These are phyloP conservation scores for Peromyscus polionotus DNA, from an alignment of 2,113 vertebrate species.

Conservation along the genomic window DNA sequence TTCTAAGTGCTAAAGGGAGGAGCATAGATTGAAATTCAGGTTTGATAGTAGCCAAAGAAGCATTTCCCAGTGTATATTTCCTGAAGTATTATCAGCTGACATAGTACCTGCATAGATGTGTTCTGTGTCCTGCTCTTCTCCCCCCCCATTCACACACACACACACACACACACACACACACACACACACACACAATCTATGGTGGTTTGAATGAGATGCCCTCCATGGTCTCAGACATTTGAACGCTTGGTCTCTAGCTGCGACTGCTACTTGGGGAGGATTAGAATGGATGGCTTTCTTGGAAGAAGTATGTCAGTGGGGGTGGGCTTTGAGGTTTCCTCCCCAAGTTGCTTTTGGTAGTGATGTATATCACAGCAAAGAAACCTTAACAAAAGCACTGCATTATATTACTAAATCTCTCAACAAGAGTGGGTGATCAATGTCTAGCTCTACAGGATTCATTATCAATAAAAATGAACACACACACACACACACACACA, in stretches of 20 bases:
- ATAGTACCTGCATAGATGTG: not conserved
- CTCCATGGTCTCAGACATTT: not conserved
- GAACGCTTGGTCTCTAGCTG: not conserved
- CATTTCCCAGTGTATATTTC: not conserved
- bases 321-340: not conserved
- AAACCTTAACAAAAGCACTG: not conserved
- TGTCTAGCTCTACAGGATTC: not conserved
- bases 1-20: not conserved
- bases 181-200: not conserved
- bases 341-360: not conserved
- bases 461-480: constrained; percentile 29
- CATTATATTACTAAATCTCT: not conserved
- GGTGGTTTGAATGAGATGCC: not conserved
- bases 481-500: not conserved
- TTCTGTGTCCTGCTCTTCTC: not conserved
- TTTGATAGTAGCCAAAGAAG: constrained; percentile 1
- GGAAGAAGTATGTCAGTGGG: not conserved
- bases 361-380: not conserved
- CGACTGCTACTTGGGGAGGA: not conserved
- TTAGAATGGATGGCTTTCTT: not conserved
- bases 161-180: not conserved
- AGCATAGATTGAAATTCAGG: not conserved
- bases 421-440: not conserved
- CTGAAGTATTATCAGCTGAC: not conserved
- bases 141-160: not conserved